A percentile compares a stretch with the other conserved stretches of the same genome.
phyloP scores from a whole-genome alignment of 2,888 invertebrate species.

The Lepidocyrtoides sp. region DNA sequence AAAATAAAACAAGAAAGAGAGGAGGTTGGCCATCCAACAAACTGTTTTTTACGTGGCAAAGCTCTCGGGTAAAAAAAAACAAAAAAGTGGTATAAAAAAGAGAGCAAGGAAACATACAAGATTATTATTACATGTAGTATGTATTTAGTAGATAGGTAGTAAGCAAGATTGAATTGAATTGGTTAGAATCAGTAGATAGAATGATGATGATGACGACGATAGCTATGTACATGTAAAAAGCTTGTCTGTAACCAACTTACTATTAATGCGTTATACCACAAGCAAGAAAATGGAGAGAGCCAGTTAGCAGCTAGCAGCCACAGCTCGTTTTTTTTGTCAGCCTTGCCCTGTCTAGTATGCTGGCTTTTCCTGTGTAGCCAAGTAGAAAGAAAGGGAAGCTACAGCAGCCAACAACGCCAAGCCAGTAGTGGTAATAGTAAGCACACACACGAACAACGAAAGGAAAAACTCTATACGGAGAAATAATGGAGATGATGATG shows the following conservation, averaged over 20 bases:
- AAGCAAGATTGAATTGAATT: conserved; percentile 67
- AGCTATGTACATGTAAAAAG: conserved; percentile 11
- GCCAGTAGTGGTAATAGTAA: too few species aligned
- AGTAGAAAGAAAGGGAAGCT: neutral
- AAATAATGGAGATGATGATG: conserved; percentile 1
- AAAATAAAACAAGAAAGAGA: neutral
- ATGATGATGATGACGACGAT: conserved; percentile 18
- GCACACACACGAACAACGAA: neutral
- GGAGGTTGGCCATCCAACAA: conserved; percentile 22
- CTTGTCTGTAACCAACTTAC: conserved; percentile 34
- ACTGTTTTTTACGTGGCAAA: conserved; percentile 8
- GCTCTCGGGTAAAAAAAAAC: neutral
- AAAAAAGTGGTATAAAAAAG: conserved; percentile 22
- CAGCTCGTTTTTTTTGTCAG: conserved; percentile 66
- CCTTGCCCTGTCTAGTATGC: conserved; percentile 14
- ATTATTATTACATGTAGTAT: conserved; percentile 33
- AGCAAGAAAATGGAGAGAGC: conserved; percentile 42
- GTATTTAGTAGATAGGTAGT: conserved; percentile 13
- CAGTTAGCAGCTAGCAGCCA: conserved; percentile 69
- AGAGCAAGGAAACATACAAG: conserved; percentile 21
- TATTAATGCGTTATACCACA: conserved; percentile 41
- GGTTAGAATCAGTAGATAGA: conserved; percentile 17
- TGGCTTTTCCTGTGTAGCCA: conserved; percentile 38
- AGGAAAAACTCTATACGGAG: neutral
- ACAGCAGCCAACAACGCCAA: too few species aligned